phyloP scores from a whole-genome alignment of 1,140 invertebrate genomes.

The Nixonia krombeini region DNA sequence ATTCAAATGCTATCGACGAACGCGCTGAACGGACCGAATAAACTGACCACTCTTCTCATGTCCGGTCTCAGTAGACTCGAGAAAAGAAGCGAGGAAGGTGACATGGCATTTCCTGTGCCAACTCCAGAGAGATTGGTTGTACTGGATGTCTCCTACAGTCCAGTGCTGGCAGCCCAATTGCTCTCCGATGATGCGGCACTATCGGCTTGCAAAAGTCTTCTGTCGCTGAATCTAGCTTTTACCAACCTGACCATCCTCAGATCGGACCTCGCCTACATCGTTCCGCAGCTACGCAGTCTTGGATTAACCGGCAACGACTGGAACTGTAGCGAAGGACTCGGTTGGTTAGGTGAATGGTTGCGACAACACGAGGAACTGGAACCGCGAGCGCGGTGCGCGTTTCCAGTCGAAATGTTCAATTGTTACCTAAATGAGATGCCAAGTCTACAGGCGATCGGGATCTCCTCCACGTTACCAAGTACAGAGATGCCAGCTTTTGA shows the following conservation, averaged over 20 bases:
- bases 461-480: neutral
- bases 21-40: constrained; percentile 77
- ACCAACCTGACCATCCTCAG: constrained; percentile 77
- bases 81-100: constrained; percentile 70
- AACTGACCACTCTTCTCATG: constrained; percentile 78
- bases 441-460: constrained; percentile 7
- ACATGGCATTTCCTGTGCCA: constrained; percentile 79
- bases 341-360: constrained; percentile 79
- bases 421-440: constrained; percentile 67
- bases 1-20: constrained; percentile 77
- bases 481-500: constrained; percentile 1
- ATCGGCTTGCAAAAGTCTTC: constrained; percentile 77
- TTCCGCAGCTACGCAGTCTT: constrained; percentile 78
- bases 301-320: constrained; percentile 76
- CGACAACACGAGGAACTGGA: constrained; percentile 69
- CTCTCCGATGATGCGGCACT: constrained; percentile 80
- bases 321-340: constrained; percentile 75
- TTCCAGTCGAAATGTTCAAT: constrained; percentile 59
- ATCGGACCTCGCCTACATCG: constrained; percentile 78
- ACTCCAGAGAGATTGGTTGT: constrained; percentile 79
- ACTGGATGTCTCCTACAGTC: constrained; percentile 82
- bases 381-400: constrained; percentile 61
- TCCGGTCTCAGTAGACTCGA: constrained; percentile 76
- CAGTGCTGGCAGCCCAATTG: constrained; percentile 78
- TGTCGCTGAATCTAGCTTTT: constrained; percentile 79